phyloP scores from a whole-genome alignment of 30 jellyfish, hydroid and myxozoan species.

The Catostylus mosaicus region DNA sequence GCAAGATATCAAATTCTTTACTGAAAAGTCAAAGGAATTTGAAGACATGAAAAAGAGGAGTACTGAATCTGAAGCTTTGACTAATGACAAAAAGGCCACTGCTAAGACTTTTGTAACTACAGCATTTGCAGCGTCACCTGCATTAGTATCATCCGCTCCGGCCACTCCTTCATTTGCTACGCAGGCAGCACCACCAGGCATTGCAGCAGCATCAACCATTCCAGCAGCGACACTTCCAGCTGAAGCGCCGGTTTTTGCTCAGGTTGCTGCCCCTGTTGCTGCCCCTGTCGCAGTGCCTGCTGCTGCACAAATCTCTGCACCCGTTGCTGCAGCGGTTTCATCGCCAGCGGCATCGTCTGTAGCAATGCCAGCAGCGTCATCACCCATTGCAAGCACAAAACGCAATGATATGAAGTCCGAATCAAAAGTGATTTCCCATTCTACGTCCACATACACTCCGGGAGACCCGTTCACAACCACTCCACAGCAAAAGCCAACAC shows the following conservation, averaged over 20 bases:
- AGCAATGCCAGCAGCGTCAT: constrained; percentile 6
- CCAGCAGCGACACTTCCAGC: constrained; percentile 2
- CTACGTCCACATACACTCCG: constrained; percentile 70
- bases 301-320: neutral
- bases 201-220: neutral
- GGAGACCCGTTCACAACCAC: constrained; percentile 62
- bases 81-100: neutral
- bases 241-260: neutral
- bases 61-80: constrained; percentile 33
- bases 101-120: neutral
- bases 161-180: neutral
- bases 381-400: neutral
- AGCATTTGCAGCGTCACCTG: neutral
- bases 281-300: neutral
- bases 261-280: constrained; percentile 4
- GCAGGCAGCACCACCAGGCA: neutral
- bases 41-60: constrained; percentile 79
- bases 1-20: constrained; percentile 59
- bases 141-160: neutral
- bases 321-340: constrained; percentile 7
- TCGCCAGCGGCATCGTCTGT: neutral
- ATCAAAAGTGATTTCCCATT: constrained; percentile 65
- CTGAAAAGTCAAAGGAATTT: constrained; percentile 54
- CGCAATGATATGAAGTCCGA: constrained; percentile 58
- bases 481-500: constrained; percentile 17